These are phyloP conservation scores for Gobio gobio DNA, from an alignment of 2,113 vertebrate species.

Conservation along the genomic window DNA sequence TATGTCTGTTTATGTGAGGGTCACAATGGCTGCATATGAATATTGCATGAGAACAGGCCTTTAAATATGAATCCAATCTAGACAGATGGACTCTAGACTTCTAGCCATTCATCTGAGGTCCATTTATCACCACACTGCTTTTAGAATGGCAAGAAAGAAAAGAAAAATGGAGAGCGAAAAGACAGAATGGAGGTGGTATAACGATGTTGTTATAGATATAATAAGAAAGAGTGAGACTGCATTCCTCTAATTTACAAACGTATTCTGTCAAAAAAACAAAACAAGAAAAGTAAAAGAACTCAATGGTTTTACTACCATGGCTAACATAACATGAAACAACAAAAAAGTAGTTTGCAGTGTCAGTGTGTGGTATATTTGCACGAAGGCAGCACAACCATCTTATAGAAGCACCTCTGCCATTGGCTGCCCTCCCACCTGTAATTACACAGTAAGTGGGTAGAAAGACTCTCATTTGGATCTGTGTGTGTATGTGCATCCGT, in stretches of 20 bases:
- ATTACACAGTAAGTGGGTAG: slow-evolving; percentile 29
- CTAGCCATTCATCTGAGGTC: slow-evolving; percentile 35
- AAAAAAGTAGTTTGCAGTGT: not conserved
- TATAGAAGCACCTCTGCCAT: not conserved
- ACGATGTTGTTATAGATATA: not conserved
- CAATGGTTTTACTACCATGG: not conserved
- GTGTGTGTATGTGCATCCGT: not conserved
- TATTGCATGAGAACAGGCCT: slow-evolving; percentile 44
- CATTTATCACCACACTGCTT: slow-evolving; percentile 44
- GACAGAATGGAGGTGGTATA: not conserved
- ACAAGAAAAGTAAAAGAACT: too few species aligned
- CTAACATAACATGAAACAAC: not conserved
- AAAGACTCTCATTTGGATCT: slow-evolving; percentile 26
- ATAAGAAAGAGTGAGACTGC: not conserved
- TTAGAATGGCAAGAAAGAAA: slow-evolving; percentile 25
- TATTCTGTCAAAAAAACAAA: not conserved
- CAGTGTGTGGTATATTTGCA: not conserved
- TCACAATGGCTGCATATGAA: slow-evolving; percentile 44
- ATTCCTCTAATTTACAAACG: not conserved
- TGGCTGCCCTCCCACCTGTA: slow-evolving; percentile 28
- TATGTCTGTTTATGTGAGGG: slow-evolving; percentile 13
- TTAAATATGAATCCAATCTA: slow-evolving; percentile 53
- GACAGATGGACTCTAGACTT: slow-evolving; percentile 43
- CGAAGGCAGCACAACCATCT: not conserved
- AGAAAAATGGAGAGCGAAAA: slow-evolving; percentile 22